Conservation (phyloP, 1,140 invertebrate species). For the Aricia agestis region DNA sequence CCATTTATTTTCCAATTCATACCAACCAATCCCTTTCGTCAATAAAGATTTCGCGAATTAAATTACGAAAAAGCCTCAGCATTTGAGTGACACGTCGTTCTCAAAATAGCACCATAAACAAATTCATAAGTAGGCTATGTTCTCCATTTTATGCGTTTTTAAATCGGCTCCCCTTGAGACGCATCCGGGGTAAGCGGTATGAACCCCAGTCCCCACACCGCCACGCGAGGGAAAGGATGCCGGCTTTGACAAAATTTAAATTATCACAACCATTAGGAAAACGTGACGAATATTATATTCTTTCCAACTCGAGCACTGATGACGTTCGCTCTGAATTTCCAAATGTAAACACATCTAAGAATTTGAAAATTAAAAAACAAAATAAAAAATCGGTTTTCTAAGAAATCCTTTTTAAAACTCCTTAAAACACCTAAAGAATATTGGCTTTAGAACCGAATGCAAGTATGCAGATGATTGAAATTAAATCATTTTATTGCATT, state of each 20-base stretch:
- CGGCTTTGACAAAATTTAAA: constrained; percentile 33
- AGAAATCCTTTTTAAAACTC: too few species aligned
- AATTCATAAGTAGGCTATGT: constrained; percentile 71
- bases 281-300: constrained; percentile 23
- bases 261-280: constrained; percentile 27
- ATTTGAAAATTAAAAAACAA: too few species aligned
- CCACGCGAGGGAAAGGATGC: constrained; percentile 45
- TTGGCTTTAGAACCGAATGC: too few species aligned
- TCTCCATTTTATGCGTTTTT: constrained; percentile 69
- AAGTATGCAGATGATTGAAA: neutral
- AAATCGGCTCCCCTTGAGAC: constrained; percentile 53
- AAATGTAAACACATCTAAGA: neutral
- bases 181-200: constrained; percentile 47
- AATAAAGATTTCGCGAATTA: constrained; percentile 13
- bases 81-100: constrained; percentile 43
- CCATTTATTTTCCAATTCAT: neutral
- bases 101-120: constrained; percentile 68
- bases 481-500: neutral
- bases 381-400: too few species aligned
- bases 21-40: neutral
- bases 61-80: constrained; percentile 19
- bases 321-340: neutral
- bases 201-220: constrained; percentile 23
- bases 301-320: neutral
- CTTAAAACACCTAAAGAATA: too few species aligned